Evolutionary conservation across 2,113 vertebrate species (phyloP), one percentile per base, ranked within the genome.

Genomic region (Phainopepla nitens): DNA sequence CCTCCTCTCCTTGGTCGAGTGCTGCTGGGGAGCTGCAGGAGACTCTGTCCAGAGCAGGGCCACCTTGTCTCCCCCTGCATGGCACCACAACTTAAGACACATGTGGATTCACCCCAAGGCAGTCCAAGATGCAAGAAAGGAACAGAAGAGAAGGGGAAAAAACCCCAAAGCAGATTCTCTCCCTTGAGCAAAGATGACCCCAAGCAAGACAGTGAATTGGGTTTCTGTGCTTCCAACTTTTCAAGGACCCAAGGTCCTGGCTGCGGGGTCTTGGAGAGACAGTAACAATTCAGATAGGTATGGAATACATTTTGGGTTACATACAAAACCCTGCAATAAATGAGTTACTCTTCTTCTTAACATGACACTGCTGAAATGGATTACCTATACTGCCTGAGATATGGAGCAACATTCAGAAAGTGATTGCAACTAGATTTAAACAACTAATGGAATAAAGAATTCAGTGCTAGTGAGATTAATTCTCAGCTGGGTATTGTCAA

Each of bases 131-230:
- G 13, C 39, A 72, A 21, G 39, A 16, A 51, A 44, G 21, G 21
- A 61, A 31, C 10, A 25, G 20, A 61, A 61, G 33, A 31, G 8
- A 44, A 31, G 13, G 36, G 25, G 8, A 17, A 29, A 39, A 62
- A 10, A 0, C 2, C 31, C 29, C 15, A 13, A 44, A 36, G 5
- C 0, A 1, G 4, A 20, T 4, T 25, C 7, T 58, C 3, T 60
- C 11, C 20, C 24, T 42, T 35, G 20, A 35, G 45, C 25, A 20
- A 20, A 61, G 16, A 31, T 0, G 1, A 28, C 16, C 6, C 21
- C 16, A 35, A 29, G 3, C 0, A 5, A 51, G 10, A 35, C 13
- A 31, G 39, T 20, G 12, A 24, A 5, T 21, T 44, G 16, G 35
- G 13, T 53, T 61, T 24, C 0, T 0, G 16, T 36, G 27, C 13